Conservation (phyloP, 2,797 vertebrate genomes). For the Channa striata region DNA sequence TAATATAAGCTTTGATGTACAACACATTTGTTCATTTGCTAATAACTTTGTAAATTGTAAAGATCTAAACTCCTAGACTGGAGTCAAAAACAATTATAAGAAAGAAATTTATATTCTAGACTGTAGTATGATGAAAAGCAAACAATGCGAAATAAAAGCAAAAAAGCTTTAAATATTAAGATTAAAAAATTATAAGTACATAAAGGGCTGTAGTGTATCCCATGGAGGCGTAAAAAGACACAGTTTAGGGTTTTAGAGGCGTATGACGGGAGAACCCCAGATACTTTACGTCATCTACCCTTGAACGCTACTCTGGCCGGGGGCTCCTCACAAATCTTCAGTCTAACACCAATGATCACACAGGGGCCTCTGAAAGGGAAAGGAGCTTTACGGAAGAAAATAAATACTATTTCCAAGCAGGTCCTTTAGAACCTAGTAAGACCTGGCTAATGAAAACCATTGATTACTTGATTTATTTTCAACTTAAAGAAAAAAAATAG, state of each 20-base stretch:
- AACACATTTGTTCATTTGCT: constrained; percentile 83
- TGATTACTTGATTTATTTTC: constrained; percentile 70
- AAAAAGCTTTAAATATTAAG: too few species aligned
- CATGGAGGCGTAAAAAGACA: constrained; percentile 52
- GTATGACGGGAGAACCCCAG: constrained; percentile 59
- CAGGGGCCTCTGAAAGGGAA: constrained; percentile 73
- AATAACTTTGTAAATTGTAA: constrained; percentile 69
- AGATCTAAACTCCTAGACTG: constrained; percentile 26
- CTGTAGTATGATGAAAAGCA: too few species aligned
- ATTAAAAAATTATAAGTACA: constrained; percentile 13
- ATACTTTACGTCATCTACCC: constrained; percentile 69
- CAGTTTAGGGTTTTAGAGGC: constrained; percentile 69
- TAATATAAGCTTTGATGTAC: constrained; percentile 77
- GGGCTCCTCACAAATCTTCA: constrained; percentile 79
- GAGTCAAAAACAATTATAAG: neutral
- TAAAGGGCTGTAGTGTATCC: constrained; percentile 41
- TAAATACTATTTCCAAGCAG: constrained; percentile 69
- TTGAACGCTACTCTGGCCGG: constrained; percentile 53
- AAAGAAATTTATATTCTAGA: too few species aligned
- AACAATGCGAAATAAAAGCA: too few species aligned
- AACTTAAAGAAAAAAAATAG: neutral
- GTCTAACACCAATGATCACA: constrained; percentile 75
- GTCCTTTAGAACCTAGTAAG: constrained; percentile 55
- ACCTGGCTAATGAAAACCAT: constrained; percentile 68
- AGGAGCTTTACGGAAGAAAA: constrained; percentile 71